Base-by-base conservation (phyloP, 2,113 vertebrate genomes). In the Bubalus kerabau region DNA sequence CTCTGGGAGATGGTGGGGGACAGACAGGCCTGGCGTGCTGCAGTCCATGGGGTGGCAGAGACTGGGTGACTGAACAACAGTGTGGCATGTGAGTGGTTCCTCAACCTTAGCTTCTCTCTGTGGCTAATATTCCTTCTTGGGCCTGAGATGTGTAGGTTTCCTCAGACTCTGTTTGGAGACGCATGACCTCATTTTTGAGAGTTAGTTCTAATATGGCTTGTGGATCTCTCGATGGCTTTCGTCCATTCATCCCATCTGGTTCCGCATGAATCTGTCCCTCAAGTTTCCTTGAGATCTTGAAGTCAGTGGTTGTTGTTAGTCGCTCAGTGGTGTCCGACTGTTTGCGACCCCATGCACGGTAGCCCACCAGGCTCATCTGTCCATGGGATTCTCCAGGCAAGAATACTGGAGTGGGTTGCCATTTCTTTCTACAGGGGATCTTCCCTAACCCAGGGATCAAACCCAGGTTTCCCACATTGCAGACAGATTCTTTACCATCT, bases 331-430 rank as follows among this genome's bases (percentile, higher is more conserved):
- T 40, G 19, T 74, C 19, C 3, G 10, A 74, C n/a, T 40, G n/a
- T 64, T 32, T 74, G 10, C 0, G 10, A 74, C 67, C 10, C 10
- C 2, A 13, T 24, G n/a, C n/a, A 24, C 19, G 23, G 67, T 21
- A 40, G 67, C 10, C n/a, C 36, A 74, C 9, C 10, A 12, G 67
- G 19, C n/a, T 40, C 36, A 6, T 74, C 67, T 74, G 67, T 74
- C 36, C 67, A 13, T 23, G 67, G 67, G 19, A 74, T 74, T 40
- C 67, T 74, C 67, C n/a, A 74, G 67, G 67, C 67, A 74, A 74
- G n/a, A 40, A 74, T 24, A 23, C 36, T 74, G 67, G 67, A 40
- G 19, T 12, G 5, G 19, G 19, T 74, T 71, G 67, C 67, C 67
- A 71, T 71, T 23, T 23, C 67, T 6, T 71, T 71, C 67, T 40